phyloP scores from a whole-genome alignment of 2,113 vertebrate genomes.

The Larimichthys crocea region DNA sequence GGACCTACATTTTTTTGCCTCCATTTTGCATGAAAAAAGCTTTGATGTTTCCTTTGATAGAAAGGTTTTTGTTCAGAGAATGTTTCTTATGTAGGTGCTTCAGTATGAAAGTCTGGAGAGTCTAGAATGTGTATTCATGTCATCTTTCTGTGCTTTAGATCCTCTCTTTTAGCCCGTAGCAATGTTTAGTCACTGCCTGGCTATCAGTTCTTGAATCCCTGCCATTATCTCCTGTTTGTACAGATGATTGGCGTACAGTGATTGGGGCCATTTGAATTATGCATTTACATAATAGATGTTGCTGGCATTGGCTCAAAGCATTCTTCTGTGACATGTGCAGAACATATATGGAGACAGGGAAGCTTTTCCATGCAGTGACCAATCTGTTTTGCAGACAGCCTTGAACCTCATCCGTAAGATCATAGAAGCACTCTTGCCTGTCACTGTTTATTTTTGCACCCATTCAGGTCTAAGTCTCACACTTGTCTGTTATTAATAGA shows the following conservation, averaged over 20 bases:
- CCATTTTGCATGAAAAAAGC: not conserved
- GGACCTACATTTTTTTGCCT: not conserved
- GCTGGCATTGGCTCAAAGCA: slow-evolving; percentile 71
- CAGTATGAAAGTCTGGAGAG: not conserved
- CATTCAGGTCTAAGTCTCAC: not conserved
- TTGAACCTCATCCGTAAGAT: slow-evolving; percentile 34
- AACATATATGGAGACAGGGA: slow-evolving; percentile 59
- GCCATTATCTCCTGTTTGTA: slow-evolving; percentile 19
- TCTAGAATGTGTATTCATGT: not conserved
- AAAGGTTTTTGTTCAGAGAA: not conserved
- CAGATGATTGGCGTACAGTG: slow-evolving; percentile 38
- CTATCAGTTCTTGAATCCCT: not conserved
- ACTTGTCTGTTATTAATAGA: slow-evolving; percentile 4
- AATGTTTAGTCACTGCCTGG: not conserved
- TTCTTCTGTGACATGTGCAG: slow-evolving; percentile 76
- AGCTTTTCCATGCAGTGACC: slow-evolving; percentile 56
- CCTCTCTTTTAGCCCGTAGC: not conserved
- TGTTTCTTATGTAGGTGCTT: not conserved
- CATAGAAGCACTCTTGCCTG: slow-evolving; percentile 1
- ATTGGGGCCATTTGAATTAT: slow-evolving; percentile 52
- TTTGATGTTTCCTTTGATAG: not conserved
- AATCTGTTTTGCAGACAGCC: slow-evolving; percentile 69
- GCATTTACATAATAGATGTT: slow-evolving; percentile 59
- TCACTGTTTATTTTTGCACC: slow-evolving; percentile 33
- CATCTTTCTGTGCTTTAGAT: not conserved